These are phyloP conservation scores for Proteles cristata DNA, from an alignment of 2,113 vertebrate genomes.

Conservation along the genomic window DNA sequence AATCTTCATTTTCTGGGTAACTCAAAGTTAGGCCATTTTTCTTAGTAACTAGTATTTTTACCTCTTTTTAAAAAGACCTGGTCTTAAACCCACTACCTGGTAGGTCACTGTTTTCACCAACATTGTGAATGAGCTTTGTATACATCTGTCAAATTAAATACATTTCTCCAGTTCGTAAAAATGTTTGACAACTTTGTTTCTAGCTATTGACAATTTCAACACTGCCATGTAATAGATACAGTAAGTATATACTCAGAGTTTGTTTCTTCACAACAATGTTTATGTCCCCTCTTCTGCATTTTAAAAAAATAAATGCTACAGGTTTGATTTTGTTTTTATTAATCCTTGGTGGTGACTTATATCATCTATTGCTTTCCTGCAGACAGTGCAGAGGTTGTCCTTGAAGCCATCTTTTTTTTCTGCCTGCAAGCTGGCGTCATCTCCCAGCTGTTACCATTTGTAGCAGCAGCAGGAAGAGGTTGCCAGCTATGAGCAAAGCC, in stretches of 20 bases:
- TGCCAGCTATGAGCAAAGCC: background rate
- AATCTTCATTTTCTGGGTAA: background rate
- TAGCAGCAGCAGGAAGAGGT: background rate
- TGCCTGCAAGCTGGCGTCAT: background rate
- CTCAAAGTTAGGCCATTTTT: background rate
- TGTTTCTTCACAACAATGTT: background rate
- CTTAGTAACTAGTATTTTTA: background rate
- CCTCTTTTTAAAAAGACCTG: background rate
- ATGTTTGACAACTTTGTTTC: background rate
- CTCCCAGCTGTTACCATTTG: background rate
- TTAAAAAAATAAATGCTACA: background rate
- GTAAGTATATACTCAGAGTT: background rate
- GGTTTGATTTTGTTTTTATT: background rate
- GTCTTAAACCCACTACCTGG: background rate
- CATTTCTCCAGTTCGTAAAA: background rate
- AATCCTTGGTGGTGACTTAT: background rate
- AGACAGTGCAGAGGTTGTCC: background rate
- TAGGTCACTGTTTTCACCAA: background rate
- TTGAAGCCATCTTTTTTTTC: background rate
- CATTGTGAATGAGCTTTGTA: background rate
- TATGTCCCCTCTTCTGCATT: background rate
- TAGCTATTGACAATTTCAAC: background rate
- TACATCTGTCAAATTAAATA: background rate
- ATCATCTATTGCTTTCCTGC: background rate
- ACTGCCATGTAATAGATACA: background rate